Evolutionary conservation across 2,888 invertebrate species (phyloP).

Genomic region (Andrena minutula): DNA sequence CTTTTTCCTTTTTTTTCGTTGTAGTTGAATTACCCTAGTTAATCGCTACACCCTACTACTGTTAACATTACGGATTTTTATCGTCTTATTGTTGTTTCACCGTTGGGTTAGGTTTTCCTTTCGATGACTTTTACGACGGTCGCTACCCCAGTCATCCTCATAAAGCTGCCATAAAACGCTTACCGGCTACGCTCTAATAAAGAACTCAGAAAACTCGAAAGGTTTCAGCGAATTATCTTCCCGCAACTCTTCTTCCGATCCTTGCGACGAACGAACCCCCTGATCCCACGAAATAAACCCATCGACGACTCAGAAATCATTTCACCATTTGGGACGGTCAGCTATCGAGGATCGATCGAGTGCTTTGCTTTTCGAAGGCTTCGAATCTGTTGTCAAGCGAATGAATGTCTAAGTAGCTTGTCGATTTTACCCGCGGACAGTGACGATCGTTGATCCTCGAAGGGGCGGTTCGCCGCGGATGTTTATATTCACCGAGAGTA

Average conservation of each 20-base stretch:
- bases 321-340: neutral
- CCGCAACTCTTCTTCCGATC: conserved; percentile 57
- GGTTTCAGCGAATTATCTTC: conserved; percentile 60
- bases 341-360: conserved; percentile 26
- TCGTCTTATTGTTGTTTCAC: conserved; percentile 73
- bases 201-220: conserved; percentile 59
- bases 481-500: conserved; percentile 37
- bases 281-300: neutral
- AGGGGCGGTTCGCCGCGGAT: conserved; percentile 14
- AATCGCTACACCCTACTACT: conserved; percentile 65
- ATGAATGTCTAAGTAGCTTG: conserved; percentile 26
- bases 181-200: conserved; percentile 67
- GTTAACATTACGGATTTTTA: conserved; percentile 68
- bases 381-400: neutral
- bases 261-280: conserved; percentile 39
- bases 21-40: conserved; percentile 70
- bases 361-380: conserved; percentile 53
- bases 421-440: conserved; percentile 52
- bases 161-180: conserved; percentile 79
- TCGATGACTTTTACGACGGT: conserved; percentile 67
- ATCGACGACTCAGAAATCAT: neutral
- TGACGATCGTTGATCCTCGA: conserved; percentile 24
- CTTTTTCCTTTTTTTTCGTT: conserved; percentile 27
- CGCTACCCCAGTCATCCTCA: conserved; percentile 71
- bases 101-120: conserved; percentile 75